Base-by-base conservation (phyloP, 2,113 vertebrate species). In the Leptocoma aspasia region DNA sequence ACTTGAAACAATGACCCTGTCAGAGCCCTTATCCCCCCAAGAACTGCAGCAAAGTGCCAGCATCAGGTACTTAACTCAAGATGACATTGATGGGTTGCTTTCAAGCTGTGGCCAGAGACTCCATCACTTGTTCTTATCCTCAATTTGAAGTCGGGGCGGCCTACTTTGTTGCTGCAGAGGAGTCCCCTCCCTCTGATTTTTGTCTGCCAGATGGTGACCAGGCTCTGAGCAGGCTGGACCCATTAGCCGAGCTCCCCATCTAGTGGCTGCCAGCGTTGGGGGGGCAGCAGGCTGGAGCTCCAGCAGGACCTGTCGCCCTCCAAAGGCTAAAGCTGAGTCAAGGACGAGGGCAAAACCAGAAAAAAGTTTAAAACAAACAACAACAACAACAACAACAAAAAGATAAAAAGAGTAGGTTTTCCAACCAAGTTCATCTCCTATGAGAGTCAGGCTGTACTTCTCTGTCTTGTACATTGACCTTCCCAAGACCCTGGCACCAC, bases 21-120 rank as follows among this genome's bases (percentile, higher is more conserved):
- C 63, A 68, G 89, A 95, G 95, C 94, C 93, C 97, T 96, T 92
- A 90, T 95, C 84, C 88, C 76, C 82, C 42, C 87, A 63, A 64
- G 92, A 96, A 96, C 82, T 44, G 73, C 92, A 65, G 89, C 94
- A 33, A 95, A 97, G 95, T 57, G 86, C 82, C 60, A 64, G 89
- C 95, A 94, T 94, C 95, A 88, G 97, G 92, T 94, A 94, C 95
- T 97, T 97, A 95, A 96, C 57, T 63, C 94, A 96, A 95, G 86
- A 96, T 96, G 96, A 94, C 95, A 94, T 61, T 85, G 97, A 97
- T 59, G 92, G 71, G 94, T 96, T 89, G 94, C 85, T 96, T 96
- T 95, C 95, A 94, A 94, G 94, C 94, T 94, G 94, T 94, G 96
- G 86, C 94, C 45, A 0, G 91, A 95, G 84, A 93, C 89, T 92